Conservation (phyloP, 2,113 vertebrate species). For the Nothocercus nigrocapillus region DNA sequence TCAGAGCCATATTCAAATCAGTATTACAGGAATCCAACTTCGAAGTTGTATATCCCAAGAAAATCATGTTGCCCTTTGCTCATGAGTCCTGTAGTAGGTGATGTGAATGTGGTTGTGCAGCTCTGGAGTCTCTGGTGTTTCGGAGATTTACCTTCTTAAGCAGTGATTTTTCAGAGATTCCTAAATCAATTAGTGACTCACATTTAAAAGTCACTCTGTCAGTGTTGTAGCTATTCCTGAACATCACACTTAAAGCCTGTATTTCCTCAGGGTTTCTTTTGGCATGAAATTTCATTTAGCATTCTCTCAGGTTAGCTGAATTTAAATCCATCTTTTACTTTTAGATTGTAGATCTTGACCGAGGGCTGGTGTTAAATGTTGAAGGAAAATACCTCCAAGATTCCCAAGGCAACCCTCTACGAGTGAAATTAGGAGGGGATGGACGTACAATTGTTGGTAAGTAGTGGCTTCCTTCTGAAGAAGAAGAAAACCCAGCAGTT, state of each 20-base stretch:
- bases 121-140: not conserved
- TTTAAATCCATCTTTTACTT: constrained; percentile 21
- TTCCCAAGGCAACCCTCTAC: constrained; percentile 90
- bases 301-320: not conserved
- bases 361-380: constrained; percentile 90
- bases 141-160: not conserved
- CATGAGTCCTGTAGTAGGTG: accelerated
- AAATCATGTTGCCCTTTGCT: not conserved
- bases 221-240: not conserved
- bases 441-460: constrained; percentile 95
- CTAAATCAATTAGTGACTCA: not conserved
- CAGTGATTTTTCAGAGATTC: not conserved
- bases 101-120: not conserved
- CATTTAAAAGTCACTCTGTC: not conserved
- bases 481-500: not conserved
- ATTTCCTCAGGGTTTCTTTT: not conserved
- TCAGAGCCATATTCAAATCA: not conserved
- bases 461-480: constrained; percentile 24
- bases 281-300: not conserved
- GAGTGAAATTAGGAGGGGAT: constrained; percentile 93
- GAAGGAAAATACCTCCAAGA: constrained; percentile 94
- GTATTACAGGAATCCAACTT: not conserved
- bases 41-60: accelerated
- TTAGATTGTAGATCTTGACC: constrained; percentile 93
- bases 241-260: not conserved